A percentile compares a stretch with the other conserved stretches of the same genome.
Evolutionary conservation across 2,113 vertebrate species (phyloP).

Genomic region (Aspidoscelis tigris): DNA sequence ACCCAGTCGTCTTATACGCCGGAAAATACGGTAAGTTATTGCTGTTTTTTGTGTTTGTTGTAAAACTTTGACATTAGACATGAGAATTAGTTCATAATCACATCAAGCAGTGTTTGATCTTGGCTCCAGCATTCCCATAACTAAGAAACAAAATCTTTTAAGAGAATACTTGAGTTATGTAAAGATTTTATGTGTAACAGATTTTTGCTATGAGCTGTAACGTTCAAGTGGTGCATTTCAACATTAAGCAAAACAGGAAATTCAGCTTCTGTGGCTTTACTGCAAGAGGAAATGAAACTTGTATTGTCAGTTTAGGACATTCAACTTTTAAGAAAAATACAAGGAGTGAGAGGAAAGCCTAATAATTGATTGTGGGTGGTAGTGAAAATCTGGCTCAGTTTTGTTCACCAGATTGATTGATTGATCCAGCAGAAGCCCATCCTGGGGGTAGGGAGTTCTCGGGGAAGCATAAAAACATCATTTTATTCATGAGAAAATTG

Average conservation of each 20-base stretch:
- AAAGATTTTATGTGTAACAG: background rate
- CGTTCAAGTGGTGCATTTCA: slow-evolving; percentile 49
- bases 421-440: too few relatives aligned
- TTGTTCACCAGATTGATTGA: too few relatives aligned
- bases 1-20: too few relatives aligned
- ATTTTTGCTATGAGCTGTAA: slow-evolving; percentile 55
- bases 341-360: too few relatives aligned
- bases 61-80: too few relatives aligned
- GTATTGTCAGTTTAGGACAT: slow-evolving; percentile 43
- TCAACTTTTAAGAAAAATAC: background rate
- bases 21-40: too few relatives aligned
- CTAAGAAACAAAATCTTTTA: background rate
- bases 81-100: background rate
- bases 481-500: too few relatives aligned
- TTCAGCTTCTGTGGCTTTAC: slow-evolving; percentile 54
- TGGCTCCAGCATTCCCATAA: rapidly evolving
- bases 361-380: too few relatives aligned
- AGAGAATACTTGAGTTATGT: background rate
- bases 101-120: background rate
- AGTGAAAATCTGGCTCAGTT: too few relatives aligned
- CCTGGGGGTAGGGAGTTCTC: too few relatives aligned
- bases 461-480: too few relatives aligned
- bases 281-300: slow-evolving; percentile 63
- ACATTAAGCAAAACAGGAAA: slow-evolving; percentile 56
- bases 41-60: too few relatives aligned